Evolutionary conservation across 2,113 vertebrate species (phyloP).

Genomic region (Daubentonia madagascariensis): DNA sequence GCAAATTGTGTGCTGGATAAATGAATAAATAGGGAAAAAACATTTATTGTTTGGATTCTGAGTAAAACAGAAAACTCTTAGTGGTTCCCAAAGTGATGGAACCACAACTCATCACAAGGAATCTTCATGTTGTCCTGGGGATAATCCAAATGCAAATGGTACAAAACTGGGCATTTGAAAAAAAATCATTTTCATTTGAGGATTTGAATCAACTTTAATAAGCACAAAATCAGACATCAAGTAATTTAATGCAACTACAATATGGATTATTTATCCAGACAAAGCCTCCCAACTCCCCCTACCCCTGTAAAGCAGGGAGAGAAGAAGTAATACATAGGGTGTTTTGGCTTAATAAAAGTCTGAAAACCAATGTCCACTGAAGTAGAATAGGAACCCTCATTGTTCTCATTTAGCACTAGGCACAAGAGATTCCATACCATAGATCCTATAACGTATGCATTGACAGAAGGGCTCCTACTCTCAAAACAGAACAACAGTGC

Average conservation of each 20-base stretch:
- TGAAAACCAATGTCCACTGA: not conserved
- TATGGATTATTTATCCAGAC: not conserved
- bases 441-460: not conserved
- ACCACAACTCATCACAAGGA: not conserved
- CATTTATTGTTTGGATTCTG: not conserved
- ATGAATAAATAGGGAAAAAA: not conserved
- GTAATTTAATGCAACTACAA: not conserved
- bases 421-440: not conserved
- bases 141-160: not conserved
- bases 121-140: not conserved
- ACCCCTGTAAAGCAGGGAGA: not conserved
- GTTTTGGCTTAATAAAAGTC: not conserved
- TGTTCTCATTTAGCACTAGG: not conserved
- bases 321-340: not conserved
- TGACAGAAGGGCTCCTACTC: not conserved
- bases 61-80: not conserved
- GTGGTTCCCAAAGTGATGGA: not conserved
- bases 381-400: not conserved
- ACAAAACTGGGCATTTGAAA: not conserved
- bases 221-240: constrained; percentile 29
- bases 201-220: constrained; percentile 37
- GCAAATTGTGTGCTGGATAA: not conserved
- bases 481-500: not conserved
- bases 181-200: not conserved
- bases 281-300: not conserved